Base-by-base conservation (phyloP, 1,140 invertebrate genomes). In the Nephotettix cincticeps region DNA sequence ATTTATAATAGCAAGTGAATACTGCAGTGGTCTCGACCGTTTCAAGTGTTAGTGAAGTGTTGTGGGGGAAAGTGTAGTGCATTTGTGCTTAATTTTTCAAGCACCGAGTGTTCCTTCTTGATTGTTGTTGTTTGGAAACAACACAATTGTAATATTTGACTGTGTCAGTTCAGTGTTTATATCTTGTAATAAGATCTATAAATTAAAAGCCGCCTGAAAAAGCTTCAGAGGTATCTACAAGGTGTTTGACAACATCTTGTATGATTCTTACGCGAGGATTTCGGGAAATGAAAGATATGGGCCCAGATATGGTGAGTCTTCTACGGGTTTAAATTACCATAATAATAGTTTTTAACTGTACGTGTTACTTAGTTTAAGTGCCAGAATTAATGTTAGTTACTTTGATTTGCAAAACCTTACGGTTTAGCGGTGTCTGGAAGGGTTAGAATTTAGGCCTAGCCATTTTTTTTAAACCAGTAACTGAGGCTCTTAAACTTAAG, bases 281-380 rank as follows among this genome's bases (percentile, higher is more conserved):
- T 68, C 27, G 63, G 68, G 86, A 89, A 84, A 89, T 89, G 87
- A 89, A 88, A 80, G 87, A 89, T 83, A 88, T 89, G 85, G 88
- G 88, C 84, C 87, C 88, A 80, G 88, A 89, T 83, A 90, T 90
- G 88, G 88, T 90, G 83, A 84, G 77, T 78, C 4, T 36, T 36
- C 32, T 36, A 14, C 32, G 4, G n/a, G n/a, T n/a, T n/a, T n/a
- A n/a, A n/a, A n/a, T n/a, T n/a, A n/a, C n/a, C n/a, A n/a, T n/a
- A n/a, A n/a, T n/a, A n/a, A n/a, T n/a, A n/a, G n/a, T n/a, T n/a
- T n/a, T n/a, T n/a, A n/a, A n/a, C n/a, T n/a, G n/a, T n/a, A n/a
- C n/a, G n/a, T n/a, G n/a, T n/a, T n/a, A n/a, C n/a, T n/a, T n/a
- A n/a, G n/a, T n/a, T n/a, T n/a, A n/a, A n/a, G n/a, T n/a, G n/a